Evolutionary conservation across 1,140 invertebrate genomes (phyloP), one percentile per base, ranked within the genome.

Genomic region (Panulirus ornatus): DNA sequence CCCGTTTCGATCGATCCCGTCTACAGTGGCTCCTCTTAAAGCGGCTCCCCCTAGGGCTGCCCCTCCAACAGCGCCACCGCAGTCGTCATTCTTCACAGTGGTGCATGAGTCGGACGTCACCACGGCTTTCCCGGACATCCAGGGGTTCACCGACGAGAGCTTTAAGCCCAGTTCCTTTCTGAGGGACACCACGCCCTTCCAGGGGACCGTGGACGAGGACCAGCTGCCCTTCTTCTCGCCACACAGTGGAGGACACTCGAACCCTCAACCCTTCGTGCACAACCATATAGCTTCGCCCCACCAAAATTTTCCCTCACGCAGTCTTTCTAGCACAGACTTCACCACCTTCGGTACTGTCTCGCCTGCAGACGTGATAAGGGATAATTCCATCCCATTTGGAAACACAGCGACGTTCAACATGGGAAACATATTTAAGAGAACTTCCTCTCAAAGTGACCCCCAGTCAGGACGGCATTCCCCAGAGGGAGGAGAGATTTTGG

Each of bases 21-120:
- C 1, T 0, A 3, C n/a, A 27, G 58, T 6, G 30, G 58, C 14
- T 2, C 63, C 30, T 54, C 51, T 51, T 30, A 34, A 47, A 16
- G 8, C 38, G 16, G 54, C 8, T 14, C 30, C n/a, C 27, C 8
- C 38, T 8, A 11, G 22, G 2, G 40, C 44, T 22, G 38, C 30
- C 19, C n/a, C 51, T 44, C 75, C 34, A 34, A 19, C 44, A 22
- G 40, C 84, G 8, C 79, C 30, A 8, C 40, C 70, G 16, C 79
- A 40, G 0, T 83, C 88, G 58, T 89, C 88, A 9, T 89, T 89
- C 79, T 89, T 89, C 88, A 83, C 70, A 27, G 88, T 89, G 6
- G 19, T 89, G 36, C 88, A 89, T 19, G 88, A 89, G 0, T 1
- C 34, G 0, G 70, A n/a, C 8, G 63, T 9, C n/a, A 40, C 88